These are phyloP conservation scores for Alaudala cheleensis DNA, from an alignment of 2,113 vertebrate species.

Conservation along the genomic window DNA sequence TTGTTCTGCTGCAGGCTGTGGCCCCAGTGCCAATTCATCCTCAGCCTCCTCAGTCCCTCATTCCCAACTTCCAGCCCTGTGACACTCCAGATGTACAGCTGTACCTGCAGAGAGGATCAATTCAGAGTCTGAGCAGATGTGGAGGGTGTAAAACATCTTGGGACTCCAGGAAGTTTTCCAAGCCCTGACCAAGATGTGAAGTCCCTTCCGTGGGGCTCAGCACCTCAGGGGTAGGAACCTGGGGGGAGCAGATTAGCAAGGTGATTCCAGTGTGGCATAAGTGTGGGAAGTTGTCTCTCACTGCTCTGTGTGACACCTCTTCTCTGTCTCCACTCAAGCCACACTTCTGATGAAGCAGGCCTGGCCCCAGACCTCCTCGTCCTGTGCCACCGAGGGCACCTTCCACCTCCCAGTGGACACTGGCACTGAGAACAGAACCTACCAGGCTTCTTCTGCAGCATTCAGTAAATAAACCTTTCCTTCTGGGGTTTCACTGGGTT, in stretches of 20 bases:
- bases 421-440: constrained; percentile 88
- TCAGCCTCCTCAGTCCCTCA: not conserved
- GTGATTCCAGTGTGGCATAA: not conserved
- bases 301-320: constrained; percentile 69
- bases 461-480: constrained; percentile 84
- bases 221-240: accelerated
- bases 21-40: not conserved
- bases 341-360: constrained; percentile 92
- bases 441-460: constrained; percentile 87
- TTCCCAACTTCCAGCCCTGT: not conserved
- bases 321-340: constrained; percentile 81
- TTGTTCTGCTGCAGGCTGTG: not conserved
- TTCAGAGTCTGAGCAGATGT: not conserved
- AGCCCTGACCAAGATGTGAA: not conserved
- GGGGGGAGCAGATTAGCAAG: not conserved
- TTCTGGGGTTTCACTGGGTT: not conserved
- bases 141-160: not conserved
- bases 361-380: constrained; percentile 86
- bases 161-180: not conserved
- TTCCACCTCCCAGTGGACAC: constrained; percentile 91
- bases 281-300: not conserved
- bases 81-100: not conserved
- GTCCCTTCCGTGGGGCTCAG: not conserved
- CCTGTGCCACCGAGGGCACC: constrained; percentile 87
- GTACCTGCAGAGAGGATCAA: not conserved